A percentile compares a stretch with the other conserved stretches of the same genome.
Conservation (phyloP, 2,888 invertebrate genomes). For the Caenorhabditis macrosperma region DNA sequence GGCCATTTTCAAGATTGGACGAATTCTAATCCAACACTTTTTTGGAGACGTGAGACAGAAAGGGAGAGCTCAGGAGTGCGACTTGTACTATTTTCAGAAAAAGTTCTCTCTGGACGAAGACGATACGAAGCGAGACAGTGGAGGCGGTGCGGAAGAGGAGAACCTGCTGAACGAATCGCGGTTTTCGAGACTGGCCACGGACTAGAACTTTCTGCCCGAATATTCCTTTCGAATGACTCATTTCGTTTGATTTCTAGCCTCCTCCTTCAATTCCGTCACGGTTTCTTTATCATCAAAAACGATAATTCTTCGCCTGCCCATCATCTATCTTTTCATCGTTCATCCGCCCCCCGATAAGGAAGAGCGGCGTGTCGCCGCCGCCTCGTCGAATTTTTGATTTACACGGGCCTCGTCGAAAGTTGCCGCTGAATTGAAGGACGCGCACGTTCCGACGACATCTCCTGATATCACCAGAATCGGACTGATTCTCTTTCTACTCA, state of each 20-base stretch:
- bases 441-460: background rate
- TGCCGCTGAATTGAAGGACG: background rate
- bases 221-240: background rate
- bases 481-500: background rate
- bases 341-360: conserved; percentile 13
- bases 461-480: background rate
- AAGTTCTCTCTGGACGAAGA: conserved; percentile 15
- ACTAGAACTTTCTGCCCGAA: background rate
- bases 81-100: conserved; percentile 7
- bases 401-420: background rate
- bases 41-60: conserved; percentile 52
- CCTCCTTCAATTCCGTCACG: conserved; percentile 9
- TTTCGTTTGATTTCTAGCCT: background rate
- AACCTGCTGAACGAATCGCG: conserved; percentile 27
- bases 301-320: background rate
- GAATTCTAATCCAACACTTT: conserved; percentile 55
- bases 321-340: conserved; percentile 5
- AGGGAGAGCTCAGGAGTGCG: background rate
- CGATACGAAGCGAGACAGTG: background rate
- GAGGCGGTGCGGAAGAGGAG: background rate
- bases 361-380: too few relatives aligned
- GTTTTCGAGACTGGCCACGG: conserved; percentile 27
- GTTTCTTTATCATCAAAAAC: conserved; percentile 19
- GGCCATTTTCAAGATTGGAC: conserved; percentile 45
- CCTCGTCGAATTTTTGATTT: conserved; percentile 6